Evolutionary conservation across 2,888 invertebrate species (phyloP).

Genomic region (Eumacrocentrus americanus): DNA sequence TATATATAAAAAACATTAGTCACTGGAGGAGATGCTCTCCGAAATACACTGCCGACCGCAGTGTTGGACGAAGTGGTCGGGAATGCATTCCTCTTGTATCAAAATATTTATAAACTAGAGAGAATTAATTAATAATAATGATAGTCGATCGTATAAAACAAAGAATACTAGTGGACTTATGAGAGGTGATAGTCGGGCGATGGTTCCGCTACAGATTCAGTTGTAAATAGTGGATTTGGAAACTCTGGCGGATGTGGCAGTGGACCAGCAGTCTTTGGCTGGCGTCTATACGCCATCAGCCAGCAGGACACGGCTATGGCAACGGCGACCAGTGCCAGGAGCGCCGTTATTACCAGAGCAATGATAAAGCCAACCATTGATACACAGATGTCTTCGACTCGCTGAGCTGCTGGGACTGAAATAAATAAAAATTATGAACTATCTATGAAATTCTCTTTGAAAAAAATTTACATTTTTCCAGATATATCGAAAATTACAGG

Average conservation of each 20-base stretch:
- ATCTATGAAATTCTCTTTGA: no score
- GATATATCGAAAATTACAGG: no score
- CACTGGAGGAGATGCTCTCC: conserved; percentile 58
- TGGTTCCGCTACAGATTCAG: conserved; percentile 81
- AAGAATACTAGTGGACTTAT: conserved; percentile 47
- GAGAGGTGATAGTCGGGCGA: conserved; percentile 75
- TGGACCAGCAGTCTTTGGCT: conserved; percentile 86
- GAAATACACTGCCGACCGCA: conserved; percentile 54
- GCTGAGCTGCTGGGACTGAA: conserved; percentile 64
- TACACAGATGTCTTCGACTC: conserved; percentile 87
- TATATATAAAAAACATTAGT: conserved; percentile 41
- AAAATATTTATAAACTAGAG: conserved; percentile 24
- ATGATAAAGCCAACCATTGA: conserved; percentile 93
- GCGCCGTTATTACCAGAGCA: conserved; percentile 88
- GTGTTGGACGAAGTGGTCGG: conserved; percentile 49
- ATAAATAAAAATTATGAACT: neutral
- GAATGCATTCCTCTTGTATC: conserved; percentile 51
- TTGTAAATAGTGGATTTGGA: conserved; percentile 90
- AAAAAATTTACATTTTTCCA: no score
- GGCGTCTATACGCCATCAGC: conserved; percentile 90
- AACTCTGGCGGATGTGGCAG: conserved; percentile 94
- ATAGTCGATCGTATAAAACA: conserved; percentile 5
- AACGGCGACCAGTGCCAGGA: conserved; percentile 89
- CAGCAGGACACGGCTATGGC: conserved; percentile 95
- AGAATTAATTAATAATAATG: conserved; percentile 25